phyloP scores from a whole-genome alignment of 2,113 vertebrate species.

The Actenoides hombroni region DNA sequence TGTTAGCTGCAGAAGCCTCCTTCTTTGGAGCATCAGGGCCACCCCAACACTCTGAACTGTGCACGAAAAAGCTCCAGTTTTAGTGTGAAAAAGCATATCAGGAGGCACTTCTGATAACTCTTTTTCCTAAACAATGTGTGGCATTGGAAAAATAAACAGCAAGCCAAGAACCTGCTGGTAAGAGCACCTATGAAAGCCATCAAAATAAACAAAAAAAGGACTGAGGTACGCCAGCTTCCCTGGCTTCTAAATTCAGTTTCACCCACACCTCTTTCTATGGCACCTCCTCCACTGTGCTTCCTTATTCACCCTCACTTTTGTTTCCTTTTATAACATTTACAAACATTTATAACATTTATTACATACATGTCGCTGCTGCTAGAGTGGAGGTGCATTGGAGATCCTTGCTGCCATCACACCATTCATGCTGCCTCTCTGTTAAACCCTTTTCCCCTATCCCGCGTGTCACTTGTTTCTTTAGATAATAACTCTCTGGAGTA shows the following conservation, averaged over 20 bases:
- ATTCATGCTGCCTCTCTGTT: neutral
- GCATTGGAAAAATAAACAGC: rapidly evolving
- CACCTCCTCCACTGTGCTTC: rapidly evolving
- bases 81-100: neutral
- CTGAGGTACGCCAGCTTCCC: neutral
- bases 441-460: neutral
- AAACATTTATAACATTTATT: neutral
- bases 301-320: neutral
- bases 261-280: neutral
- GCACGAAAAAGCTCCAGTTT: neutral
- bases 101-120: neutral
- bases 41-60: neutral
- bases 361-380: neutral
- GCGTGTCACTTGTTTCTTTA: neutral
- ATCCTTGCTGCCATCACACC: neutral
- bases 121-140: neutral
- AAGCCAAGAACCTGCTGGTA: neutral
- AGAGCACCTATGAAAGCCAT: neutral
- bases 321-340: neutral
- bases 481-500: neutral
- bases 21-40: neutral
- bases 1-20: neutral
- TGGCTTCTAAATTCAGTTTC: neutral
- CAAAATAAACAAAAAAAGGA: neutral
- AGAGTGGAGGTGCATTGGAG: neutral